Base-by-base conservation (phyloP, 1,140 invertebrate genomes). In the Hylaeus volcanicus region DNA sequence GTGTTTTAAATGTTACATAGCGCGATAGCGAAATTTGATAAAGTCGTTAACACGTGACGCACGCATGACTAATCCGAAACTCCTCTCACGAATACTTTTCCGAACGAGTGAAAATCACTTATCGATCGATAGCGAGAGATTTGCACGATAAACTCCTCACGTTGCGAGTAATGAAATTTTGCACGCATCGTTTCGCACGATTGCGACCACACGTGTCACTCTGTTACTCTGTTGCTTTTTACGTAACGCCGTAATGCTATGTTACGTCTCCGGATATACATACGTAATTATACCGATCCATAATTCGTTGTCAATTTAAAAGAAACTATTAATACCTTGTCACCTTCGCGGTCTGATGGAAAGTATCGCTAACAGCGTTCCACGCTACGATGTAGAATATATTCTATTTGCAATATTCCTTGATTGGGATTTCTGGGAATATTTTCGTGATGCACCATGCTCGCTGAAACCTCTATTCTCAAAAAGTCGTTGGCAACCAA, bases 141-240 rank as follows among this genome's bases (percentile, higher is more conserved):
- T n/a, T 41, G 39, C 43, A 41, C 14, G 53, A 37, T 12, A 66
- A 69, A 39, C 14, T 58, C 53, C 53, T 77, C 68, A 48, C 65
- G 43, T 56, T 12, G 26, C 41, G 66, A 3, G 60, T 77, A 82
- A 82, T 69, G 55, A 74, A 71, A 82, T 77, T 78, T 72, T 78
- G 55, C 41, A 72, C 74, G 79, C 68, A 48, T 66, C 68, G 53
- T 61, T 81, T 74, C 68, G 55, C 79, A 26, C 55, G 48, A 81
- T 84, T 77, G 39, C 48, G 43, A 15, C 58, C 12, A 15, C 48
- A 41, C 51, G 51, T 68, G 61, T 64, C 63, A 56, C 60, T 71
- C 37, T 48, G 14, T 37, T 26, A 51, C 43, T 51, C 26, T 48
- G 26, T 69, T 56, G 12, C 26, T 8, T 41, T 77, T 77, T 70